Evolutionary conservation across 2,797 vertebrate genomes (phyloP), one percentile per base, ranked within the genome.

Genomic region (Pseudopleuronectes americanus): DNA sequence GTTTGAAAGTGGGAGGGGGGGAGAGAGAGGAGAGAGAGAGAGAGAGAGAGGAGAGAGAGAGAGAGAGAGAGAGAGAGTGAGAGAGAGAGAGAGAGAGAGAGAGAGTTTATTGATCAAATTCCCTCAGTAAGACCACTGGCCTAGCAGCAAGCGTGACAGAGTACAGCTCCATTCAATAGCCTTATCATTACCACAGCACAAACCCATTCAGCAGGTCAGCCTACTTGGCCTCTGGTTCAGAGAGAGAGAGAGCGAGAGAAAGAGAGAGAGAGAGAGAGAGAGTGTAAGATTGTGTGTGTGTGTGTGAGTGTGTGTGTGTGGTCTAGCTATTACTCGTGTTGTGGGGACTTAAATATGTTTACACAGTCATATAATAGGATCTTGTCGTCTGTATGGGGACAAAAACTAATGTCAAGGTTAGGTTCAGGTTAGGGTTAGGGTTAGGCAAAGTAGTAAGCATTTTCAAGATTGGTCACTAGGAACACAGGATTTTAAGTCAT

Each of bases 131-230:
- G 74, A 86, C 71, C 68, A 80, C 68, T 74, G 66, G 84, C 65
- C 83, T 78, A 81, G 86, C 85, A 82, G 84, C 79, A 68, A 69
- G 85, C 69, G 64, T 90, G 91, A 92, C 87, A 88, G 82, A 80
- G 86, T 82, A 91, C 79, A 89, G 89, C 91, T 90, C 79, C 85
- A 92, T 93, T 92, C 92, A 87, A 92, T 90, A 91, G 74, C 81
- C 87, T 89, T 88, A 92, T 93, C 89, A 90, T 92, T 92, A 92
- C 83, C 83, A 76, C 79, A 84, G 86, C 84, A 81, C 87, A 71
- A 89, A 84, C 85, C 76, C 79, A 84, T 84, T 87, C 89, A 86
- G 82, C 75, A 73, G 88, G 90, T 91, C 86, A 90, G 69, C 69
- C 84, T 79, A 83, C 83, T 84, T 86, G 88, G 84, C 85, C 80